Percentiles rank a stretch among this genome's conserved stretches.
Evolutionary conservation across 2,113 vertebrate species (phyloP).

Genomic region (Sorex araneus): DNA sequence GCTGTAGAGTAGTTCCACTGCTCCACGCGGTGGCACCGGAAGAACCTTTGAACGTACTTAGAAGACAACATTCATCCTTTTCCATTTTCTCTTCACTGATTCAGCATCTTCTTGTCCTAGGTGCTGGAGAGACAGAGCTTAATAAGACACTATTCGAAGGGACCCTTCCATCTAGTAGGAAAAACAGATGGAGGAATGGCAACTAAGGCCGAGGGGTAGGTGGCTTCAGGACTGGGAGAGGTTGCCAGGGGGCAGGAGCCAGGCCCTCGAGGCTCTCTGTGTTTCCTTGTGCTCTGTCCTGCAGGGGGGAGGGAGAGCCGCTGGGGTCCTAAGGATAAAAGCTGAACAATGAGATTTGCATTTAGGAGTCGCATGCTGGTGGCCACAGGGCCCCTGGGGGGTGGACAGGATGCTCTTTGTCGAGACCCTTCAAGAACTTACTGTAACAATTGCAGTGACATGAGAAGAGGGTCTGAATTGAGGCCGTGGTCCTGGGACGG

Average conservation of each 20-base stretch:
- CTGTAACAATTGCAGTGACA: not conserved
- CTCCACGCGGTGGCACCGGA: not conserved
- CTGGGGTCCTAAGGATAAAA: not conserved
- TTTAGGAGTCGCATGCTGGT: not conserved
- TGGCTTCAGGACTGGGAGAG: not conserved
- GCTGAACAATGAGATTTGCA: not conserved
- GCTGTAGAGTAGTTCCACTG: not conserved
- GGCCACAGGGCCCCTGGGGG: not conserved
- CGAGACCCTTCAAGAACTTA: not conserved
- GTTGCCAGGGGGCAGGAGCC: not conserved
- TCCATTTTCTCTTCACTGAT: constrained; percentile 24
- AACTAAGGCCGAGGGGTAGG: not conserved
- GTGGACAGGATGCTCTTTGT: not conserved
- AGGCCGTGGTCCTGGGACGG: not conserved
- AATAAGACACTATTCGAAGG: not conserved
- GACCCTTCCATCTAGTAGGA: not conserved
- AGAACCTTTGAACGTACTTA: not conserved
- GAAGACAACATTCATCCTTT: not conserved
- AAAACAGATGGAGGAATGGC: not conserved
- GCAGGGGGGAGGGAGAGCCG: not conserved
- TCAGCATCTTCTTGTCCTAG: not conserved
- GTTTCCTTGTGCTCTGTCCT: not conserved
- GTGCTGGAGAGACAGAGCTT: not conserved
- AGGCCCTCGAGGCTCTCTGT: not conserved
- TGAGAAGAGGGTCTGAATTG: not conserved